Conservation (phyloP, 2,888 invertebrate genomes). For the Brachyptera risi region DNA sequence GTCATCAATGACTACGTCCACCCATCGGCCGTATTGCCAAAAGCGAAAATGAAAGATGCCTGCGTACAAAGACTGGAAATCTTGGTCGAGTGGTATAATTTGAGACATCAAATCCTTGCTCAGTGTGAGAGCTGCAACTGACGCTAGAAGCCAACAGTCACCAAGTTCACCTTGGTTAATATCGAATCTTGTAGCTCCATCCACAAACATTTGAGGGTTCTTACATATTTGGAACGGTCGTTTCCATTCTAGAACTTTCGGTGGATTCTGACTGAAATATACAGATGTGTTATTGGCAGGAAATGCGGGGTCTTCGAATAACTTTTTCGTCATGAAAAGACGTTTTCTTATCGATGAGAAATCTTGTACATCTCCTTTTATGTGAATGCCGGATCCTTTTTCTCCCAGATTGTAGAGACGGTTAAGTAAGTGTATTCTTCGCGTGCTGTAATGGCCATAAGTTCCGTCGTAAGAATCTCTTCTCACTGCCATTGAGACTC, state of each 20-base stretch:
- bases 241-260: conserved; percentile 85
- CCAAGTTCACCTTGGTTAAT: conserved; percentile 96
- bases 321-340: conserved; percentile 63
- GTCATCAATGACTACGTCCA: conserved; percentile 91
- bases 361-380: conserved; percentile 51
- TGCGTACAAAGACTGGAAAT: conserved; percentile 88
- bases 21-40: conserved; percentile 94
- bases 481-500: too few species aligned
- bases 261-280: conserved; percentile 79
- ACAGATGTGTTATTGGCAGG: conserved; percentile 75
- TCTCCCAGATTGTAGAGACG: too few species aligned
- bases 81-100: conserved; percentile 94
- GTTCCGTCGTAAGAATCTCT: too few species aligned
- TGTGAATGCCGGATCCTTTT: conserved; percentile 62
- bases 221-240: conserved; percentile 87
- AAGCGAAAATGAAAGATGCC: conserved; percentile 93
- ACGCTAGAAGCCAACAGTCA: conserved; percentile 95
- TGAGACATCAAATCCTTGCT: conserved; percentile 84
- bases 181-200: conserved; percentile 95
- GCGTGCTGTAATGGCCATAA: too few species aligned
- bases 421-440: too few species aligned
- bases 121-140: conserved; percentile 89
- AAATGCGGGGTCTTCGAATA: conserved; percentile 92
- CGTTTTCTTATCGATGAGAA: conserved; percentile 63
- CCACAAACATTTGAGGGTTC: conserved; percentile 87